Evolutionary conservation across 2,113 vertebrate genomes (phyloP).

Genomic region (Pardalotus punctatus): DNA sequence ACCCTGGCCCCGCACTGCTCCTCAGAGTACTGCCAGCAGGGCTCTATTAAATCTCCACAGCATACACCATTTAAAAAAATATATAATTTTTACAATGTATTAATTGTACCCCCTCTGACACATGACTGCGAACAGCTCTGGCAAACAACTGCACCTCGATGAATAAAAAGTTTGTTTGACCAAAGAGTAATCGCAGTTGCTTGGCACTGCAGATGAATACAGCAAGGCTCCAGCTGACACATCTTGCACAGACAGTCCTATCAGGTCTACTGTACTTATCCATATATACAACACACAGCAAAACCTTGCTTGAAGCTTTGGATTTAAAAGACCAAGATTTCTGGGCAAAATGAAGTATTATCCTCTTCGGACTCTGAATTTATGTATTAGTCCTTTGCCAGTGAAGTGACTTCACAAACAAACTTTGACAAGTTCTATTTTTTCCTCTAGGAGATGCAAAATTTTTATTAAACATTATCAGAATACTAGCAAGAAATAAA

Average conservation of each 20-base stretch:
- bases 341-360: neutral
- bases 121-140: slow-evolving; percentile 44
- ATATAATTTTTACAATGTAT: slow-evolving; percentile 31
- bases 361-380: neutral
- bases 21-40: neutral
- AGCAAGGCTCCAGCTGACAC: slow-evolving; percentile 37
- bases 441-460: neutral
- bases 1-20: neutral
- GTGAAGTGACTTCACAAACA: neutral
- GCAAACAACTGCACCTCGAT: slow-evolving; percentile 57
- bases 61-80: neutral
- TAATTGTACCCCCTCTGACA: slow-evolving; percentile 58
- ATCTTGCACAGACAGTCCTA: neutral
- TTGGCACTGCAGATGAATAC: slow-evolving; percentile 23
- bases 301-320: neutral
- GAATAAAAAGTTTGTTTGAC: slow-evolving; percentile 68
- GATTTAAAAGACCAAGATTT: neutral
- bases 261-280: neutral
- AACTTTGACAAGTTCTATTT: neutral
- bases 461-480: neutral
- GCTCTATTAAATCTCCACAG: slow-evolving; percentile 5
- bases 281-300: neutral
- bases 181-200: slow-evolving; percentile 43
- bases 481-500: neutral
- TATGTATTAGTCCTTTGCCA: neutral